Evolutionary conservation across 2,888 invertebrate genomes (phyloP).

Genomic region (Philereme transversata): DNA sequence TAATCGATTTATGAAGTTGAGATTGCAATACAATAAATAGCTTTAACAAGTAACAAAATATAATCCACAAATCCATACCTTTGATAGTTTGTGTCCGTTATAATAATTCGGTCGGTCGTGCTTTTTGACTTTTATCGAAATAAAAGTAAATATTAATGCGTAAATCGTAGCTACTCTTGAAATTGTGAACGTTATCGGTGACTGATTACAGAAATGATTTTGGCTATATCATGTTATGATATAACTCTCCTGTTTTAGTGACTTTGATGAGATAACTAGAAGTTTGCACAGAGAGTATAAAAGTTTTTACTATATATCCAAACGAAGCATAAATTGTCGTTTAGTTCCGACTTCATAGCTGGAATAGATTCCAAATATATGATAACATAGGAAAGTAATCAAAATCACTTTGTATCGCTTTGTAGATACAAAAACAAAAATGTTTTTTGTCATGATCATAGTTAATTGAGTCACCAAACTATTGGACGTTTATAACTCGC

Average conservation of each 20-base stretch:
- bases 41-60: too few species aligned
- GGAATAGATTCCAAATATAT: too few species aligned
- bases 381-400: too few species aligned
- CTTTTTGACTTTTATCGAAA: not conserved
- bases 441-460: conserved; percentile 1
- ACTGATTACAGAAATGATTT: conserved; percentile 62
- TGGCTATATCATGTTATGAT: conserved; percentile 36
- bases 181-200: conserved; percentile 67
- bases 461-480: conserved; percentile 36
- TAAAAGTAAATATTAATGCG: conserved; percentile 47
- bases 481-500: conserved; percentile 40
- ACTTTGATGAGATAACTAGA: conserved; percentile 42
- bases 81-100: not conserved
- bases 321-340: too few species aligned
- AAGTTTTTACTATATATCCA: too few species aligned
- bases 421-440: not conserved
- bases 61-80: not conserved
- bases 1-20: not conserved
- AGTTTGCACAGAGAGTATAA: too few species aligned
- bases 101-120: not conserved
- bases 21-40: too few species aligned
- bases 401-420: too few species aligned
- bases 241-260: conserved; percentile 31
- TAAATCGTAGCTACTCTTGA: conserved; percentile 63
- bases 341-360: too few species aligned